These are phyloP conservation scores for Anser brachyrhynchus DNA, from an alignment of 2,113 vertebrate species.

Conservation along the genomic window DNA sequence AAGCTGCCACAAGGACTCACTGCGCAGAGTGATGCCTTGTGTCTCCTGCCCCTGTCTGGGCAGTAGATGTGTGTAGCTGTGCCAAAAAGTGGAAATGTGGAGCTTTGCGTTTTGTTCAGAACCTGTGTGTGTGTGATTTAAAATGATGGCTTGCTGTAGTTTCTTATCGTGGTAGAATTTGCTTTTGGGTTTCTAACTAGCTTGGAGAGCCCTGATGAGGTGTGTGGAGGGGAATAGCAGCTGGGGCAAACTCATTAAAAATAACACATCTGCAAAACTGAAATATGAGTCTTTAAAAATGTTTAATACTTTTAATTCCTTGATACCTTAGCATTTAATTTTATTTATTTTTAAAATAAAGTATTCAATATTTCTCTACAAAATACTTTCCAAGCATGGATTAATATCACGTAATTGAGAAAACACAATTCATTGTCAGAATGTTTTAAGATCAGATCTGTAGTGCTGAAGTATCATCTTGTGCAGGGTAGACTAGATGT, in stretches of 20 bases:
- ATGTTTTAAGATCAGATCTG: background rate
- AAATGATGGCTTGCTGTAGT: background rate
- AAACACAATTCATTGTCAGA: background rate
- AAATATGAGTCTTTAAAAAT: background rate
- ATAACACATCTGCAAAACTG: background rate
- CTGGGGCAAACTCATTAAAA: background rate
- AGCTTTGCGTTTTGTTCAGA: background rate
- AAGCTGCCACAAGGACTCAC: background rate
- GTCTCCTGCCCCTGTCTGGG: conserved; percentile 11
- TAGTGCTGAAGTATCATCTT: background rate
- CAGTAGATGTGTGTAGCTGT: background rate
- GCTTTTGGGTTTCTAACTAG: background rate
- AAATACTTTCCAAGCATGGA: background rate
- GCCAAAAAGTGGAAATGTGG: background rate
- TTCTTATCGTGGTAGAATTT: background rate
- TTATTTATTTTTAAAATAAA: background rate
- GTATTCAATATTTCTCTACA: background rate
- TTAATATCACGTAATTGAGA: background rate
- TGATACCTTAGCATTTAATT: background rate
- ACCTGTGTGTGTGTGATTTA: fast-evolving
- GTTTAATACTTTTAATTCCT: background rate
- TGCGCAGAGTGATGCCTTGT: background rate
- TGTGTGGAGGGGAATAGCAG: background rate
- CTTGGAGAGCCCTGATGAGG: background rate
- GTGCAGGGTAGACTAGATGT: background rate